Conservation (phyloP, 2,888 invertebrate species). For the Pristionchus japonicus region DNA sequence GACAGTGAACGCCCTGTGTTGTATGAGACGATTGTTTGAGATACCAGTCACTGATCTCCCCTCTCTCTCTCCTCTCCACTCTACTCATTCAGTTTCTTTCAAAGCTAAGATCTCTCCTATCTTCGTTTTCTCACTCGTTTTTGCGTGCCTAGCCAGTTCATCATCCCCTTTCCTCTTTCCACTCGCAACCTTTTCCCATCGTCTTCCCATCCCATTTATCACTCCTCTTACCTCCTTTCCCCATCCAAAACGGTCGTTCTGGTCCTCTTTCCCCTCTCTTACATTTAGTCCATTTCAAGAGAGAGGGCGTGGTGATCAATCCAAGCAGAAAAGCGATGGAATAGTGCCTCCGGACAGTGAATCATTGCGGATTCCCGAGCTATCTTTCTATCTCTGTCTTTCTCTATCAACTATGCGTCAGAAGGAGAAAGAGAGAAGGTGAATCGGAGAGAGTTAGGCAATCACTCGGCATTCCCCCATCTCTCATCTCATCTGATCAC, state of each 20-base stretch:
- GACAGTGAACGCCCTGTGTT: conserved; percentile 21
- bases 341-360: background rate
- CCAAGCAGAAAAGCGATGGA: background rate
- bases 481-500: background rate
- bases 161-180: background rate
- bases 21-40: conserved; percentile 31
- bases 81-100: background rate
- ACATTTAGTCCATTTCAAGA: conserved; percentile 20
- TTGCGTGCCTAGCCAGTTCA: conserved; percentile 11
- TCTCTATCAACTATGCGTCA: too few species aligned
- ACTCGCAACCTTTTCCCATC: conserved; percentile 3
- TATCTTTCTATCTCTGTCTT: too few species aligned
- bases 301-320: conserved; percentile 26
- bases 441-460: too few species aligned
- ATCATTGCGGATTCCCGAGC: background rate
- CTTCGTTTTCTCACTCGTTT: background rate
- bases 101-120: background rate
- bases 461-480: too few species aligned
- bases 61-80: conserved; percentile 4
- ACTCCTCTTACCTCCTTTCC: background rate
- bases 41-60: conserved; percentile 17
- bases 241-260: conserved; percentile 24
- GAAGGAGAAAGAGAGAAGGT: too few species aligned
- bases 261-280: background rate
- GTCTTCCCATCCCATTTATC: conserved; percentile 1